Conservation (phyloP, 2,113 vertebrate genomes). For the Spermophilus dauricus region DNA sequence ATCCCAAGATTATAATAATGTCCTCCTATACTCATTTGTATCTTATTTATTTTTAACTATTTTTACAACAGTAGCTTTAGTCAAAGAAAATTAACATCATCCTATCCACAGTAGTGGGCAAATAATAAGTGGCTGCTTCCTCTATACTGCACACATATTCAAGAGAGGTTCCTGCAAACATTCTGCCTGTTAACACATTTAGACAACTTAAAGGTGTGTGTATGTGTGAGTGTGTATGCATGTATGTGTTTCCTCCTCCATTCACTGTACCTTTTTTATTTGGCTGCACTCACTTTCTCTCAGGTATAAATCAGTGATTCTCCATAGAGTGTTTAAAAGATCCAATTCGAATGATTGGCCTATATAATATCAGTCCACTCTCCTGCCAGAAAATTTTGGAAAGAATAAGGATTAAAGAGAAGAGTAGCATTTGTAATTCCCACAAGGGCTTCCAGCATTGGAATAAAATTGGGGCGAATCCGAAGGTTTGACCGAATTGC, state of each 20-base stretch:
- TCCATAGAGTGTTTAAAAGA: neutral
- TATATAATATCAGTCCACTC: neutral
- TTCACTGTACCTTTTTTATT: neutral
- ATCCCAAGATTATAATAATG: conserved; percentile 11
- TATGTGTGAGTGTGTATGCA: too few species aligned
- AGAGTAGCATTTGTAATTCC: neutral
- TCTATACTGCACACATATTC: neutral
- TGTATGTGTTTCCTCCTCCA: neutral
- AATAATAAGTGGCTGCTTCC: neutral
- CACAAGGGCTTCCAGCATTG: neutral
- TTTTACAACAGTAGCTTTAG: neutral
- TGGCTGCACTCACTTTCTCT: neutral
- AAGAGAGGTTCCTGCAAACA: neutral
- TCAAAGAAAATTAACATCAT: neutral
- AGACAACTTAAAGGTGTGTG: neutral
- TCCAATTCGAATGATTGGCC: neutral
- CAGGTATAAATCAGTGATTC: neutral
- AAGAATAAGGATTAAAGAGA: conserved; percentile 9
- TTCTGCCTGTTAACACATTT: neutral
- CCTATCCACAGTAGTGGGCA: neutral
- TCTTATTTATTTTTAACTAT: conserved; percentile 47
- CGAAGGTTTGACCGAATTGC: too few species aligned
- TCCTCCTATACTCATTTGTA: neutral
- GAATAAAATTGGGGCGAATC: neutral
- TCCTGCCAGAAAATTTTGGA: neutral